Evolutionary conservation across 2,888 invertebrate genomes (phyloP).

Genomic region (Drosophila greeni): DNA sequence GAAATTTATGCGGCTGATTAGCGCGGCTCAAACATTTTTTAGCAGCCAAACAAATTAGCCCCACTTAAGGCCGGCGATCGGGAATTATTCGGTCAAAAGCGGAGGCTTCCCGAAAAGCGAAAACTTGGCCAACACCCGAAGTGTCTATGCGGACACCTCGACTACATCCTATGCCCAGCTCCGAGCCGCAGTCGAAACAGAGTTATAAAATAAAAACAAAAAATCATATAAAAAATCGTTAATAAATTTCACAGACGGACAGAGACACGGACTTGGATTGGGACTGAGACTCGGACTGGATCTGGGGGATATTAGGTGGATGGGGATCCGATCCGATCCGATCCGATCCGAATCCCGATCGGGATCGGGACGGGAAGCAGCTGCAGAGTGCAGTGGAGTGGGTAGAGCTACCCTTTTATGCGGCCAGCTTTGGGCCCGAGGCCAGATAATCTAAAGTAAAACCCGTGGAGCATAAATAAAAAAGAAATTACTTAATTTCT

Average conservation of each 20-base stretch:
- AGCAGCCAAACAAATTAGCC: conserved; percentile 72
- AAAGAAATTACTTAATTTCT: conserved; percentile 74
- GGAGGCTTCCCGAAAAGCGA: conserved; percentile 34
- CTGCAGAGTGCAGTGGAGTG: conserved; percentile 49
- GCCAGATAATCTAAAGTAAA: conserved; percentile 72
- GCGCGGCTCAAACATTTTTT: conserved; percentile 65
- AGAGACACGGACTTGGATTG: conserved; percentile 9
- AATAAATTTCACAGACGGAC: conserved; percentile 65
- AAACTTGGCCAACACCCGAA: conserved; percentile 64
- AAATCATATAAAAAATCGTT: conserved; percentile 67
- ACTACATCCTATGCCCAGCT: conserved; percentile 43
- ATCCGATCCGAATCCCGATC: conserved; percentile 21
- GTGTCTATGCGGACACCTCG: conserved; percentile 72
- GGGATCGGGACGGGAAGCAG: conserved; percentile 45
- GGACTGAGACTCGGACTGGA: conserved; percentile 26
- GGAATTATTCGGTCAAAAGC: conserved; percentile 63
- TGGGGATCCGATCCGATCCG: conserved; percentile 26
- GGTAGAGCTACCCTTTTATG: conserved; percentile 66
- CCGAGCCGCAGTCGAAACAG: conserved; percentile 41
- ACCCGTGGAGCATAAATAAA: conserved; percentile 73
- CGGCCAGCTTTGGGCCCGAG: conserved; percentile 42
- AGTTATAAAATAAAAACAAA: conserved; percentile 56
- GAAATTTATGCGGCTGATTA: conserved; percentile 68
- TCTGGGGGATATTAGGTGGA: conserved; percentile 24
- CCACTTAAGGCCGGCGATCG: conserved; percentile 64